phyloP scores from a whole-genome alignment of 2,113 vertebrate species.

The Ceratotherium simum region DNA sequence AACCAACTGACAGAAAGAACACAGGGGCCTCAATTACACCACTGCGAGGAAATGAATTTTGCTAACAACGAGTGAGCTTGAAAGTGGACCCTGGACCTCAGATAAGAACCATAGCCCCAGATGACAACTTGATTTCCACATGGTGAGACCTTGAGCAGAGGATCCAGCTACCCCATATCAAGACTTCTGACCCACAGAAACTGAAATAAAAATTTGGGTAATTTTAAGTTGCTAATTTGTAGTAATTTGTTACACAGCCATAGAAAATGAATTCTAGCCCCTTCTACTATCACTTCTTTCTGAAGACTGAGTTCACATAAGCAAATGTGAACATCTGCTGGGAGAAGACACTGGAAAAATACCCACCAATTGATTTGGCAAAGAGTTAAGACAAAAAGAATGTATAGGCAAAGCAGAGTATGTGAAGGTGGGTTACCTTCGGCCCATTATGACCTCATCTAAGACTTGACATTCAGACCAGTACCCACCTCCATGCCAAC shows the following conservation, averaged over 20 bases:
- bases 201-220: not conserved
- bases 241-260: not conserved
- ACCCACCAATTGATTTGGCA: not conserved
- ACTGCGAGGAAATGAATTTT: not conserved
- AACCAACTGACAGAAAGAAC: not conserved
- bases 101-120: not conserved
- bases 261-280: not conserved
- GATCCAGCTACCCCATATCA: not conserved
- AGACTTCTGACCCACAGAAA: not conserved
- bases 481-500: not conserved
- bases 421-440: not conserved
- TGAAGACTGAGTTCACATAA: not conserved
- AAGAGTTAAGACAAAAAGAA: not conserved
- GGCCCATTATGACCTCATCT: not conserved
- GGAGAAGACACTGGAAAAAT: not conserved
- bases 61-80: not conserved
- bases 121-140: accelerated
- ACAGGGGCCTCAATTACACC: not conserved
- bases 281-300: not conserved
- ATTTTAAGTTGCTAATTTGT: not conserved
- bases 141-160: not conserved
- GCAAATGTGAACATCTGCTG: not conserved
- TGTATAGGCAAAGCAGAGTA: not conserved
- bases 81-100: not conserved
- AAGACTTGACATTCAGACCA: not conserved